Base-by-base conservation (phyloP, 1,140 invertebrate genomes). In the Pogonomyrmex californicus region DNA sequence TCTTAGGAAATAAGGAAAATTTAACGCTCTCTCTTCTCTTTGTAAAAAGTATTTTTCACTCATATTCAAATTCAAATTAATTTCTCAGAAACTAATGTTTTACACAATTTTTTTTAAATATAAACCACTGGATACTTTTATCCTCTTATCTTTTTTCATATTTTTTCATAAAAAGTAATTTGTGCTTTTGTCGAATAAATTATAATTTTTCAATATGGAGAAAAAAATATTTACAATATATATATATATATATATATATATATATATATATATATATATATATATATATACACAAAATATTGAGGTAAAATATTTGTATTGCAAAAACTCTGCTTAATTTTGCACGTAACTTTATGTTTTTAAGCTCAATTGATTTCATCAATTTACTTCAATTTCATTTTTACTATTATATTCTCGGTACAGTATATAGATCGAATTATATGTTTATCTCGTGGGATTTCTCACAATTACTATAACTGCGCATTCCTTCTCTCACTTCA, bases 61-160 rank as follows among this genome's bases (percentile, higher is more conserved):
- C 66, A 23, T 12, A 14, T 44, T 30, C 12, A 65, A 23, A n/a
- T 41, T 63, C 62, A 63, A 14, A 47, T 7, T 70, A 47, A 51
- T 51, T n/a, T 70, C 44, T 7, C 12, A n/a, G 3, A n/a, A 56
- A 75, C 58, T 58, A 41, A 58, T 54, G 58, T 76, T 58, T 58
- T 41, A 75, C 33, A 12, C 14, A 30, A 12, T 1, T n/a, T 23
- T 36, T 41, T 44, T 76, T 7, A 38, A 9, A 23, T 10, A 56
- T 1, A 41, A 30, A 41, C 3, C 44, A 71, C 14, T 4, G 17
- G 10, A 71, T 6, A 41, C 36, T 58, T 5, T 70, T 33, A 47
- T 47, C 23, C 73, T 76, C 51, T 56, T 33, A 54, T 2, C 14
- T 47, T 75, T 54, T 36, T 51, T 51, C 49, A 2, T 23, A 56